phyloP scores from a whole-genome alignment of 2,797 vertebrate species.

The Leptoclinus maculatus region DNA sequence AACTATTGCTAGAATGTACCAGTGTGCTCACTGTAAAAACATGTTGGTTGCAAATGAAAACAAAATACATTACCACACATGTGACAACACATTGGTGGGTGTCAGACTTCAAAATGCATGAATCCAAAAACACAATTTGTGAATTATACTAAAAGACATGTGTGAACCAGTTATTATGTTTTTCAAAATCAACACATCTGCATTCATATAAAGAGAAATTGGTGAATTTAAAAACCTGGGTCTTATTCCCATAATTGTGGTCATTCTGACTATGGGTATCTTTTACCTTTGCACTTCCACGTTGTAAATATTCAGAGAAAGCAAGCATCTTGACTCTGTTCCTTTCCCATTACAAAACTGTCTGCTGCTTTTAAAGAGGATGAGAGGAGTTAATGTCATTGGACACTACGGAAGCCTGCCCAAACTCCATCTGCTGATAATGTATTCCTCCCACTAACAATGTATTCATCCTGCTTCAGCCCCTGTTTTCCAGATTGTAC shows the following conservation, averaged over 20 bases:
- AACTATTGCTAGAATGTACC: not conserved
- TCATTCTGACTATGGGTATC: not conserved
- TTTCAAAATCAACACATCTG: not conserved
- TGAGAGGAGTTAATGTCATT: constrained; percentile 53
- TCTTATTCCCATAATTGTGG: not conserved
- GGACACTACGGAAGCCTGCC: constrained; percentile 47
- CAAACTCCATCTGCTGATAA: constrained; percentile 50
- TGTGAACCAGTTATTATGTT: not conserved
- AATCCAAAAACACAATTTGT: not conserved
- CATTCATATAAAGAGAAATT: not conserved
- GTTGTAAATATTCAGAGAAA: not conserved
- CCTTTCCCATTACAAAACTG: constrained; percentile 41
- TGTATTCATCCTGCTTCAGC: constrained; percentile 38
- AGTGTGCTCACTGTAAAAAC: not conserved
- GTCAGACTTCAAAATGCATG: not conserved
- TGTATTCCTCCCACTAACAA: constrained; percentile 56
- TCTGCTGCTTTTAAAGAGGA: constrained; percentile 46
- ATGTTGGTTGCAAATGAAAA: not conserved
- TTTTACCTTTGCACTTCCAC: not conserved
- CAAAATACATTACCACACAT: too few relatives aligned
- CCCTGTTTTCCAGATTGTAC: constrained; percentile 30
- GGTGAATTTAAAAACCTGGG: not conserved
- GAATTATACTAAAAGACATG: not conserved
- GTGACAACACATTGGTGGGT: not conserved
- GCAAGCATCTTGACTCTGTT: constrained; percentile 1